Evolutionary conservation across 2,888 invertebrate species (phyloP), one percentile per base, ranked within the genome.

Genomic region (Emmelina monodactyla): DNA sequence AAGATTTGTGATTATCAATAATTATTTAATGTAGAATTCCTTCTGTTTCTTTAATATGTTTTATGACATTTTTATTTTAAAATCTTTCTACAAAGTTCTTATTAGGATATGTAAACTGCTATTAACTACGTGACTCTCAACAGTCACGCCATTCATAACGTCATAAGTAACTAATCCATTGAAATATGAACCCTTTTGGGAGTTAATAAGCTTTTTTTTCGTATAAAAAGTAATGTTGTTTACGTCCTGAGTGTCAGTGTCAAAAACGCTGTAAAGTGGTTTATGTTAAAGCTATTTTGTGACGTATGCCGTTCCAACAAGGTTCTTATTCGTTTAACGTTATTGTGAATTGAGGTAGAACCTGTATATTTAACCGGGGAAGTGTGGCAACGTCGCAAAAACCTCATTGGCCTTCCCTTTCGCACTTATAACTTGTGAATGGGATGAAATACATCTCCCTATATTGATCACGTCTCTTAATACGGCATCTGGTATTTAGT

Each of bases 361-460:
- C 25, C 6, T 7, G 25, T 25, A n/a, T 25, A 19, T 9, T 66
- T 62, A 59, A 61, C 48, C 42, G 55, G 14, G 50, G 40, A 56
- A 55, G 62, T 55, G 44, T 58, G 66, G 66, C 66, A 66, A 66
- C 66, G 58, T 50, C 53, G 65, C 66, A 35, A 40, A 22, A 11
- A 33, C 16, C 34, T 14, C 9, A 33, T 31, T 35, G 16, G n/a
- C n/a, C n/a, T n/a, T n/a, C n/a, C n/a, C n/a, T n/a, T n/a, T n/a
- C n/a, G n/a, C n/a, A n/a, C n/a, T n/a, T n/a, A n/a, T n/a, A n/a
- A n/a, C n/a, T n/a, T n/a, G n/a, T n/a, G n/a, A n/a, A n/a, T n/a
- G n/a, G n/a, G n/a, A n/a, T n/a, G n/a, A n/a, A n/a, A n/a, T n/a
- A n/a, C n/a, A n/a, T n/a, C n/a, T n/a, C n/a, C n/a, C n/a, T n/a